phyloP scores from a whole-genome alignment of 2,888 invertebrate species.

The Trypoxylon attenuatum region DNA sequence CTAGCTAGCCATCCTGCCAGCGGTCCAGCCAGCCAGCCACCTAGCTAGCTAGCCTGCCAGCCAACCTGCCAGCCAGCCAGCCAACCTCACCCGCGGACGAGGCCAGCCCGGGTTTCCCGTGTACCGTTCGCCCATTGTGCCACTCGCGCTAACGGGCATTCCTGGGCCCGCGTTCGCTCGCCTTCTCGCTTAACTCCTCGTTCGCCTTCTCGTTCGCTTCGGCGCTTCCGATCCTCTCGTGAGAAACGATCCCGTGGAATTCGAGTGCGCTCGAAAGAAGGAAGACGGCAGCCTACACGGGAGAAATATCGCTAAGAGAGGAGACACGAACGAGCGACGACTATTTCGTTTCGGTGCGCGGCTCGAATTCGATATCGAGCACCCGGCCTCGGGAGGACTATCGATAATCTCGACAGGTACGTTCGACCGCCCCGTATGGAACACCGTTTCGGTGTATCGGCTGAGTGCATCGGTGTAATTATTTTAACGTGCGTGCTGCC shows the following conservation, averaged over 20 bases:
- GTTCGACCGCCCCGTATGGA: conserved; percentile 2
- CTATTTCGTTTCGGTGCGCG: background rate
- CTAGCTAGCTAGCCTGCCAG: conserved; percentile 6
- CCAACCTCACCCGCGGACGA: conserved; percentile 1
- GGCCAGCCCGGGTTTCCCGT: conserved; percentile 30
- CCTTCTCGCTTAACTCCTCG: background rate
- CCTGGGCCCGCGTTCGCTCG: background rate
- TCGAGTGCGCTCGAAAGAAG: background rate
- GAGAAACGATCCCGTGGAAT: conserved; percentile 18
- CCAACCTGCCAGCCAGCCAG: conserved; percentile 10
- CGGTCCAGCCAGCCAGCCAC: conserved; percentile 4
- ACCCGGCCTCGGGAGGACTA: background rate
- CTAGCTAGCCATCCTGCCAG: conserved; percentile 17
- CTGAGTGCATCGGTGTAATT: conserved; percentile 20
- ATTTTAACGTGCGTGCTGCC: conserved; percentile 16
- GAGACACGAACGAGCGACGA: background rate
- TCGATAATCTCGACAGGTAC: conserved; percentile 29
- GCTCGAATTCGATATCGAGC: conserved; percentile 4
- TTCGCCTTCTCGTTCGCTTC: background rate
- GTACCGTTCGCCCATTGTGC: conserved; percentile 43
- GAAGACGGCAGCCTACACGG: background rate
- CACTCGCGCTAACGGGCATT: conserved; percentile 24
- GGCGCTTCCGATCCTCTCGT: background rate
- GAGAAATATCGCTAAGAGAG: background rate
- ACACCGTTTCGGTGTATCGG: background rate